phyloP scores from a whole-genome alignment of 2,113 vertebrate species.

The Hippocampus zosterae region DNA sequence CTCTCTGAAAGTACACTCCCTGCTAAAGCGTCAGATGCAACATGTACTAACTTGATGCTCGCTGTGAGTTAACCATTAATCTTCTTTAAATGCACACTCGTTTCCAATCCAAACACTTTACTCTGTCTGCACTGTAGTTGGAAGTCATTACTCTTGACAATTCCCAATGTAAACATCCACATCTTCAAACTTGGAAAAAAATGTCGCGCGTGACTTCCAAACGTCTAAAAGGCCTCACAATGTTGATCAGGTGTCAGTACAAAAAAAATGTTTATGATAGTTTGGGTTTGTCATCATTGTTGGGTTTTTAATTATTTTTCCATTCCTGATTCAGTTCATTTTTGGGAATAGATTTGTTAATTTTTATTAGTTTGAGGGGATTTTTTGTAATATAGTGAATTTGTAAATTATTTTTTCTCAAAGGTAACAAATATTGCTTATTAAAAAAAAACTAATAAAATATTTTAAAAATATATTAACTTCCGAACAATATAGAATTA shows the following conservation, averaged over 20 bases:
- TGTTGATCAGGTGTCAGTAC: not conserved
- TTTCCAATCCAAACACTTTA: slow-evolving; percentile 31
- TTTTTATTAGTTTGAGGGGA: too few species aligned
- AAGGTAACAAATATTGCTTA: too few species aligned
- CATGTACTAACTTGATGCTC: slow-evolving; percentile 50
- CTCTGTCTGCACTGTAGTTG: slow-evolving; percentile 12
- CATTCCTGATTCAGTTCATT: too few species aligned
- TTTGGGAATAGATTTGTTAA: too few species aligned
- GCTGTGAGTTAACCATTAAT: slow-evolving; percentile 60
- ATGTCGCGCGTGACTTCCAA: slow-evolving; percentile 22
- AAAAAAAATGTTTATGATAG: not conserved
- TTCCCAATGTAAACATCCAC: slow-evolving; percentile 27
- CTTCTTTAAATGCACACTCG: slow-evolving; percentile 24
- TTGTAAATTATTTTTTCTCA: too few species aligned
- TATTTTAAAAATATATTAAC: too few species aligned
- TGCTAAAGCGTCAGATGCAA: slow-evolving; percentile 29
- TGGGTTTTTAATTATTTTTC: too few species aligned
- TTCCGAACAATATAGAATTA: too few species aligned
- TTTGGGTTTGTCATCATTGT: too few species aligned
- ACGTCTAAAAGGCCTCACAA: slow-evolving; percentile 9
- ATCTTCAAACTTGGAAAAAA: slow-evolving; percentile 14
- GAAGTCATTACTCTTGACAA: slow-evolving; percentile 34
- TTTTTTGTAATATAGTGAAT: too few species aligned
- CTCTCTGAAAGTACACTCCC: slow-evolving; percentile 33
- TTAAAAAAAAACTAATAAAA: too few species aligned